Conservation (phyloP, 2,797 vertebrate species). For the Spheniscus humboldti region DNA sequence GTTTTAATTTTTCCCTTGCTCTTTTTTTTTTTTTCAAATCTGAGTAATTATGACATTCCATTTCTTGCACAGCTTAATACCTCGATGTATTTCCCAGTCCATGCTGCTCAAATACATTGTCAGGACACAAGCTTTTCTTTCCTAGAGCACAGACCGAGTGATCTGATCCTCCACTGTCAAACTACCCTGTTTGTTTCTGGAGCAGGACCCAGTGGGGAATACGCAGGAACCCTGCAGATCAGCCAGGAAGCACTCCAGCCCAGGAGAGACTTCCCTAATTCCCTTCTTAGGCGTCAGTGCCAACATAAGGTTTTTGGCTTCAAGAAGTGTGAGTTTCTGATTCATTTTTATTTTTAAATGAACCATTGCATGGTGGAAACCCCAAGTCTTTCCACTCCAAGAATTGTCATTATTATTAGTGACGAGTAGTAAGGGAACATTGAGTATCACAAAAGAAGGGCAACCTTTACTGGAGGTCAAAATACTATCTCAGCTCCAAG, state of each 20-base stretch:
- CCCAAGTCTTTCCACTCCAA: not conserved
- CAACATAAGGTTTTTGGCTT: conserved; percentile 33
- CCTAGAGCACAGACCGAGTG: not conserved
- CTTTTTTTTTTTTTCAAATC: not conserved
- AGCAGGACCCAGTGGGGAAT: conserved; percentile 11
- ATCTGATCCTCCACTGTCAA: not conserved
- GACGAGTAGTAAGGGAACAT: not conserved
- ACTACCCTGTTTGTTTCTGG: not conserved
- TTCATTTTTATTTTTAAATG: conserved; percentile 44
- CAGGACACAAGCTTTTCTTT: not conserved
- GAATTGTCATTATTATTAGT: not conserved
- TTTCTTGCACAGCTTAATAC: not conserved
- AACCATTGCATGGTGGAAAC: not conserved
- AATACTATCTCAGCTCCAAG: not conserved
- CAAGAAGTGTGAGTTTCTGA: conserved; percentile 12
- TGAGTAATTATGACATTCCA: conserved; percentile 14
- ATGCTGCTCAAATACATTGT: not conserved
- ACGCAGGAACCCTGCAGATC: conserved; percentile 10
- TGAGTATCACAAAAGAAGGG: not conserved
- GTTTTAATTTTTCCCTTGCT: not conserved
- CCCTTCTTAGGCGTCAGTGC: not conserved
- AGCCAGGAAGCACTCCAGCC: conserved; percentile 34
- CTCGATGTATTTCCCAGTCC: not conserved
- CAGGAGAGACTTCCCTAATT: conserved; percentile 39
- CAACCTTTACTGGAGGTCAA: not conserved